Evolutionary conservation across 2,113 vertebrate species (phyloP), one percentile per base, ranked within the genome.

Genomic region (Deroptyus accipitrinus): DNA sequence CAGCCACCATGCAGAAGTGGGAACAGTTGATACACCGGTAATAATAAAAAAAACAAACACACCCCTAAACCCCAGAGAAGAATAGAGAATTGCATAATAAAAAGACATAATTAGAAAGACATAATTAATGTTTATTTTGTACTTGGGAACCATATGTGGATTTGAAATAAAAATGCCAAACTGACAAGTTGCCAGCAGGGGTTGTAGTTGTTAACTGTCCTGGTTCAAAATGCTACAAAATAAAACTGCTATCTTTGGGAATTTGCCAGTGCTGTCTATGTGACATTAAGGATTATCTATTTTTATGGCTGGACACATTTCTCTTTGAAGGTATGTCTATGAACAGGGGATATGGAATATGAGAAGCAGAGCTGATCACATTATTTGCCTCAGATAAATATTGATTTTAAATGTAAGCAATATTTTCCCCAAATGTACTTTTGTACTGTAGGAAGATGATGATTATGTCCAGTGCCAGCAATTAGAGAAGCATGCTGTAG

Each of bases 51-150:
- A 89, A 90, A 69, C 48, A 85, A 87, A 67, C 37, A 73, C 31
- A 64, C 10, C 27, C 67, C 49, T 33, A 83, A 75, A 30, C 8
- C 51, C n/a, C 17, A 88, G 64, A 92, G 59, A 67, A 88, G 82
- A 39, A 42, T 76, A 54, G 41, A 70, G 46, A 66, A 80, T 37
- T 70, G 83, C 63, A 74, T 75, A 92, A 90, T 93, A 90, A 95
- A 95, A 95, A 87, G 30, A 11, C 63, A 80, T 49, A 49, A 49
- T 49, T 17, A 82, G 79, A 85, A 92, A 91, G 35, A 68, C 37
- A 83, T 95, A 89, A 96, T 95, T 95, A 94, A 95, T 94, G 75
- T 92, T 96, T 95, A 94, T 91, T 93, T 81, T 95, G 41, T 96
- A 51, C 70, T 94, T 86, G 75, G 61, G 75, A 96, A 62, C 94